A percentile compares a stretch with the other conserved stretches of the same genome.
These are phyloP conservation scores for Lepidothrix coronata DNA, from an alignment of 2,113 vertebrate genomes.

Conservation along the genomic window DNA sequence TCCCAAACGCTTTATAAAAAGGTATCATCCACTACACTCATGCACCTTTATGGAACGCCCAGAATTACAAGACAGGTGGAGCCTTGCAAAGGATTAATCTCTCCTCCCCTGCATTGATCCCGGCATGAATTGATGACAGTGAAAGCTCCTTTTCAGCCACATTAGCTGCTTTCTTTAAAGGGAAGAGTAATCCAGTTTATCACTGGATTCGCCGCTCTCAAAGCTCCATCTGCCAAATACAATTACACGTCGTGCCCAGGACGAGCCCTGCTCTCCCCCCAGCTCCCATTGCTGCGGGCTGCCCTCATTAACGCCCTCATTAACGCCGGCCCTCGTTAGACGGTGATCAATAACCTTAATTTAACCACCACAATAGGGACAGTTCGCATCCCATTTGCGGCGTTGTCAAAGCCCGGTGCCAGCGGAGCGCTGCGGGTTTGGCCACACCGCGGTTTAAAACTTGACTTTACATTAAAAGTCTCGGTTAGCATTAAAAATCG, in stretches of 20 bases:
- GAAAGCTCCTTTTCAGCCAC: not conserved
- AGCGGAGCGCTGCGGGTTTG: not conserved
- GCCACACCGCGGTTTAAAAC: fast-evolving
- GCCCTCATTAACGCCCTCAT: conserved; percentile 25
- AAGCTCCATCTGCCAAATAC: conserved; percentile 13
- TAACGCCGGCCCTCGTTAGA: not conserved
- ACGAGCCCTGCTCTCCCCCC: not conserved
- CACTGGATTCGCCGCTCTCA: not conserved
- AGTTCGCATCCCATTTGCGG: not conserved
- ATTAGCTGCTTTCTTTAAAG: not conserved
- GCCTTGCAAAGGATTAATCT: not conserved
- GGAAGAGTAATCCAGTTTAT: not conserved
- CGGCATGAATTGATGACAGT: not conserved
- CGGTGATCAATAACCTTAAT: conserved; percentile 8
- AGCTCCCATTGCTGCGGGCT: not conserved
- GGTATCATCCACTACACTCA: fast-evolving
- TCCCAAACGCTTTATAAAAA: not conserved
- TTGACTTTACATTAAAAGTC: not conserved
- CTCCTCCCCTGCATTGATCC: not conserved
- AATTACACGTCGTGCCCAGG: not conserved
- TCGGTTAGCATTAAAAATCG: not conserved
- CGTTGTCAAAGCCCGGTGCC: not conserved
- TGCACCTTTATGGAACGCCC: fast-evolving
- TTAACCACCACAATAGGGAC: not conserved
- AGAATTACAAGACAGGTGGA: not conserved